phyloP scores from a whole-genome alignment of 2,113 vertebrate genomes.

The Apus apus region DNA sequence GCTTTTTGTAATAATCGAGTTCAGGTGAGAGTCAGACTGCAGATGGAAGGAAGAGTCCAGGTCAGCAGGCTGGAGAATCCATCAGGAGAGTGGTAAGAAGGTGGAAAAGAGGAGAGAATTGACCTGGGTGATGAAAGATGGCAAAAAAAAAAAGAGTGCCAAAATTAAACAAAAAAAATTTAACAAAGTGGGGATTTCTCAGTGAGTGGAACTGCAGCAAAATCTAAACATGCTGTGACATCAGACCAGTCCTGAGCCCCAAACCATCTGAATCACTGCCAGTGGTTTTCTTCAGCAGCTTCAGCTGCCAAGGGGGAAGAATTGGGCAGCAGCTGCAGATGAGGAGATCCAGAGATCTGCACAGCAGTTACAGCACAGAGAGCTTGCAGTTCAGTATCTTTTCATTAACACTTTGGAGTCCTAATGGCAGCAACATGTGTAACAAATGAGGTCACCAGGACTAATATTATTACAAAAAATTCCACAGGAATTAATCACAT shows the following conservation, averaged over 20 bases:
- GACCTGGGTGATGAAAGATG: neutral
- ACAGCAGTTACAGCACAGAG: slow-evolving; percentile 6
- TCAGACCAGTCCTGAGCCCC: neutral
- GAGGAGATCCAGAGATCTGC: neutral
- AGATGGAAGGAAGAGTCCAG: neutral
- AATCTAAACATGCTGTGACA: neutral
- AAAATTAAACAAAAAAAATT: neutral
- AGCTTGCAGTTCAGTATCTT: neutral
- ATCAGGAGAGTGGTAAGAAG: neutral
- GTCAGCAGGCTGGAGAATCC: neutral
- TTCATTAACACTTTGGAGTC: neutral
- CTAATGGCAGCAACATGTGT: neutral
- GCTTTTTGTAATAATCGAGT: neutral
- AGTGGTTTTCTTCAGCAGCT: neutral
- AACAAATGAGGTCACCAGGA: slow-evolving; percentile 29
- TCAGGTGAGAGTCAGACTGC: neutral
- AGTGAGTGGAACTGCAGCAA: neutral
- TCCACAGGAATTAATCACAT: slow-evolving; percentile 40
- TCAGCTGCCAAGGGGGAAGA: neutral
- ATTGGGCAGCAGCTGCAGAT: neutral
- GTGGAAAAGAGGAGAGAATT: neutral
- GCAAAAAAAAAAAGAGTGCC: neutral
- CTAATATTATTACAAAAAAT: slow-evolving; percentile 49
- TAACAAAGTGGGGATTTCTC: neutral
- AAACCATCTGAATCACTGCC: neutral